Evolutionary conservation across 2,113 vertebrate genomes (phyloP), one percentile per base, ranked within the genome.

Genomic region (Leptobrachium ailaonicum): DNA sequence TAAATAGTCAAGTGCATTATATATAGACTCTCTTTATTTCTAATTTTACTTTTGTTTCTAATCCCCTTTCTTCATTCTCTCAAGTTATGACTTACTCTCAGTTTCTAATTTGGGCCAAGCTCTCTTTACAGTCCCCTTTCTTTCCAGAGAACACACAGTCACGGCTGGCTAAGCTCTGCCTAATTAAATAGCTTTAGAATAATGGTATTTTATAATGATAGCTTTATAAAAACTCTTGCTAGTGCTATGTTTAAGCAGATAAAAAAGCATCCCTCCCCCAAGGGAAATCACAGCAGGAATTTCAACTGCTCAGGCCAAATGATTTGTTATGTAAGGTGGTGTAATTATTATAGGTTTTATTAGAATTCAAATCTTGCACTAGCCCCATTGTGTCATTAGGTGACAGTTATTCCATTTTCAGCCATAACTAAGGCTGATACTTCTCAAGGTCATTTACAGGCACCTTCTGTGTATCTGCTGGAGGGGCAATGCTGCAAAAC

Each of bases 191-290:
- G 79, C 79, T 81, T 81, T 81, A 81, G 72, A 81, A 81, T 81
- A 81, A 81, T 75, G 79, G 79, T 81, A 81, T 81, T 81, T 75
- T 81, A 81, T 81, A 81, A 81, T 81, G 79, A 81, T 81, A 81
- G 79, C 79, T 81, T 81, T 81, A 81, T 81, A 81, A 81, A 81
- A 81, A 75, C 54, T 72, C 72, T 81, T 53, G 58, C 63, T 44
- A 54, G 79, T 75, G 71, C 72, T 81, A 81, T 81, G 79, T 81
- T 75, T 68, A 75, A 81, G 64, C 72, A 81, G 79, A 72, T 42
- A 81, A 71, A 81, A 63, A 81, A 75, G 71, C 72, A 68, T 68
- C 71, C 71, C 50, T 80, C 79, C 72, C 71, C 79, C 79, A n/a
- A 20, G 79, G 79, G 79, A 81, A 81, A 81, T 81, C 79, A 81